phyloP scores from a whole-genome alignment of 2,888 invertebrate species.

The Mesorhabditis spiculigera region DNA sequence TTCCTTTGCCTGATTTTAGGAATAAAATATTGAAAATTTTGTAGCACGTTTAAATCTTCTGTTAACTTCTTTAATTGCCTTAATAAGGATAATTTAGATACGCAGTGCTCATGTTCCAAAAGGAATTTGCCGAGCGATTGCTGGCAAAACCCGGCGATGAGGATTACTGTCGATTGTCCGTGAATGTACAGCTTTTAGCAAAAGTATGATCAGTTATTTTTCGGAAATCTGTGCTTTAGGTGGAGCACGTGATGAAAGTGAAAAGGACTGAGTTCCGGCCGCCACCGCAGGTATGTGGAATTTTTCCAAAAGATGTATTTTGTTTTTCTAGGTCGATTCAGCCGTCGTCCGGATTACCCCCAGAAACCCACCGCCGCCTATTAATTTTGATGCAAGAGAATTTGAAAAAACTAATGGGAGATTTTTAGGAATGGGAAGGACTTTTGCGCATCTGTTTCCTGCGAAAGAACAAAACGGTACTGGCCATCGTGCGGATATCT shows the following conservation, averaged over 20 bases:
- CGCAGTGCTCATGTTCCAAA: constrained; percentile 96
- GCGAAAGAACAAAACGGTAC: constrained; percentile 91
- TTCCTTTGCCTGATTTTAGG: neutral
- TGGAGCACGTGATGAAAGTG: constrained; percentile 72
- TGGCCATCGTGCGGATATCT: constrained; percentile 79
- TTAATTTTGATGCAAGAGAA: constrained; percentile 30
- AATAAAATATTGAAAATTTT: neutral
- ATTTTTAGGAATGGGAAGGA: constrained; percentile 89
- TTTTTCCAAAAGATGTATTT: neutral
- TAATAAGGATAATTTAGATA: constrained; percentile 67
- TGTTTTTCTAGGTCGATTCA: constrained; percentile 74
- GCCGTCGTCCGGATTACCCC: constrained; percentile 96
- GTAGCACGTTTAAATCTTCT: neutral
- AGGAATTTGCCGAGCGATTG: constrained; percentile 93
- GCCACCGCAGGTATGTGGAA: constrained; percentile 75
- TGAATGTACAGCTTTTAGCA: constrained; percentile 91
- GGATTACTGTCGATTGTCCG: constrained; percentile 87
- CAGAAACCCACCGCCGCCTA: constrained; percentile 82
- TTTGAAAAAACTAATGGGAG: neutral
- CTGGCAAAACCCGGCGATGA: constrained; percentile 97
- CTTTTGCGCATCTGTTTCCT: constrained; percentile 88
- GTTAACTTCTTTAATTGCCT: neutral
- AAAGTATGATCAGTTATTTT: constrained; percentile 67
- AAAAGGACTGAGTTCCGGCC: constrained; percentile 97
- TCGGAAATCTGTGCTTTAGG: constrained; percentile 15